Percentiles rank a stretch among this genome's conserved stretches.
These are phyloP conservation scores for Drosophila algonquin DNA, from an alignment of 2,888 invertebrate genomes.

Conservation along the genomic window DNA sequence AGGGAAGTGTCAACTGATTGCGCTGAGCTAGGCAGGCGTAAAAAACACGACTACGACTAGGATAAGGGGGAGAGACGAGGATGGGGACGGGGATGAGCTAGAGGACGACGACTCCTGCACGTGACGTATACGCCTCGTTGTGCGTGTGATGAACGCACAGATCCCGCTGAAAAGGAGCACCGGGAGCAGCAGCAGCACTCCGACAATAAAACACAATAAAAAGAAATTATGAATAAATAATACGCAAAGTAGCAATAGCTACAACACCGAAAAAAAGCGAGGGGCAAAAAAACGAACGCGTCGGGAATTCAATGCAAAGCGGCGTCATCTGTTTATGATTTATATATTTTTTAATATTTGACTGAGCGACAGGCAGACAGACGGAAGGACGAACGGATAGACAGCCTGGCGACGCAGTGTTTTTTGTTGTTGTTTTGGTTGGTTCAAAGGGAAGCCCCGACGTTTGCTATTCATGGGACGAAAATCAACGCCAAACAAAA, in stretches of 20 bases:
- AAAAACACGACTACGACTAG: slow-evolving; percentile 46
- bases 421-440: slow-evolving; percentile 4
- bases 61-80: neutral
- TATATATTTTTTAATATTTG: slow-evolving; percentile 71
- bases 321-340: slow-evolving; percentile 76
- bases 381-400: slow-evolving; percentile 12
- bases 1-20: slow-evolving; percentile 79
- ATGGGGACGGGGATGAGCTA: too few species aligned
- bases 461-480: slow-evolving; percentile 46
- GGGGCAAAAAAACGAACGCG: neutral
- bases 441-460: neutral
- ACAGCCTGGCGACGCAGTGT: slow-evolving; percentile 14
- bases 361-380: slow-evolving; percentile 39
- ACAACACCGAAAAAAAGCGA: slow-evolving; percentile 14
- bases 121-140: slow-evolving; percentile 77
- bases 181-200: slow-evolving; percentile 10
- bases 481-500: slow-evolving; percentile 64
- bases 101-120: slow-evolving; percentile 56
- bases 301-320: slow-evolving; percentile 33
- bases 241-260: slow-evolving; percentile 63
- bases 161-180: neutral
- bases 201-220: slow-evolving; percentile 76
- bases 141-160: slow-evolving; percentile 61
- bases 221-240: slow-evolving; percentile 78
- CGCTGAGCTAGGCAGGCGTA: slow-evolving; percentile 77